Base-by-base conservation (phyloP, 1,140 invertebrate genomes). In the Lethrus apterus region DNA sequence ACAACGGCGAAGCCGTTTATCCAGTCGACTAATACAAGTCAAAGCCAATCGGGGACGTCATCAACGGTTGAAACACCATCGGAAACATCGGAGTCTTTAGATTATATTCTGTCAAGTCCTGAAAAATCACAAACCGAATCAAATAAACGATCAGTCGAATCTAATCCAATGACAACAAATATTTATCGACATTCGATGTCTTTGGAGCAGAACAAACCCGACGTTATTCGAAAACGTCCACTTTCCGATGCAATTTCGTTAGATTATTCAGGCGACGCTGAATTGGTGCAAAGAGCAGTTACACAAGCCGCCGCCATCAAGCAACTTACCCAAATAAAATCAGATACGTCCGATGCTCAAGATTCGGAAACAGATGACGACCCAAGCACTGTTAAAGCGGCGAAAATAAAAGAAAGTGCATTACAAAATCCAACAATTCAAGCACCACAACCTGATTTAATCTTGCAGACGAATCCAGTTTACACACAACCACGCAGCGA, bases 1-100 rank as follows among this genome's bases (percentile, higher is more conserved):
- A 51, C 66, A 10, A 62, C 58, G 3, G 57, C 69, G 0, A 66
- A 67, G 52, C 69, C 69, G n/a, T 70, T 68, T 48, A 58, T 51
- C 41, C 51, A 38, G 46, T 55, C 56, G 7, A 59, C 56, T 14
- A 65, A 52, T 40, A 42, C 44, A 7, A 44, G 45, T 38, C 43
- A 29, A 8, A 36, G 32, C 5, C 26, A 29, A 7, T 54, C 56
- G 5, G 51, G 48, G 18, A 51, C 50, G 9, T 57, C 62, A 8
- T 63, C 62, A 3, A 56, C 58, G 11, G 51, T 56, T 8, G 56
- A 66, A 30, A 63, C 64, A 14, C 60, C 60, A 29, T 55, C 61
- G 2, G 59, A 62, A 30, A 48, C 47, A 21, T 46, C 52, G 2
- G 58, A 58, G 43, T 49, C 43, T 15, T 30, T 59, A 26, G 56